These are phyloP conservation scores for Agapornis roseicollis DNA, from an alignment of 2,113 vertebrate species.

Conservation along the genomic window DNA sequence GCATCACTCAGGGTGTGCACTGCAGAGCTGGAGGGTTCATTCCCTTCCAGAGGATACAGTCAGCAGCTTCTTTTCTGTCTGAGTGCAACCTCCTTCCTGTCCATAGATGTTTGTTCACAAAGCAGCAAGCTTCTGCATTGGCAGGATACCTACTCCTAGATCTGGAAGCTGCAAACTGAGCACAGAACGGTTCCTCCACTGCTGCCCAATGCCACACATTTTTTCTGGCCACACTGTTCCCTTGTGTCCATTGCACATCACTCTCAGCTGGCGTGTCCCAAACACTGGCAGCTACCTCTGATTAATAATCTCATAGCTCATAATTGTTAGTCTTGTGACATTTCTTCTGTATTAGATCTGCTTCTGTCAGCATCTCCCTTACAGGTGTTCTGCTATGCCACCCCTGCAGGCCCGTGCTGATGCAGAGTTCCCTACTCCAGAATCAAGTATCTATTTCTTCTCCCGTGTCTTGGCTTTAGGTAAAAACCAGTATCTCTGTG, in stretches of 20 bases:
- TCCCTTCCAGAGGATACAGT: background rate
- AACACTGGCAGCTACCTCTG: background rate
- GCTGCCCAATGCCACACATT: background rate
- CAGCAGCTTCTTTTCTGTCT: background rate
- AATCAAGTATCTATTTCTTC: background rate
- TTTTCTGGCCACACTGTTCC: background rate
- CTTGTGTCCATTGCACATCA: background rate
- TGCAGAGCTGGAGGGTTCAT: background rate
- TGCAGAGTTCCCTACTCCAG: background rate
- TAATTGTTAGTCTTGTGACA: background rate
- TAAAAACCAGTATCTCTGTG: background rate
- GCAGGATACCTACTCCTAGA: background rate
- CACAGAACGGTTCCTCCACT: background rate
- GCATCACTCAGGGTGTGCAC: accelerated
- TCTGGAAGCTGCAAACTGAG: background rate
- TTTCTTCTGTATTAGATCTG: background rate
- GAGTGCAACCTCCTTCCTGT: background rate
- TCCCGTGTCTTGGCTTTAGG: background rate
- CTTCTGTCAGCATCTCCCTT: background rate
- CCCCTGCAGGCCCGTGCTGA: background rate
- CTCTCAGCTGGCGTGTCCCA: background rate
- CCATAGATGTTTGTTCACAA: background rate
- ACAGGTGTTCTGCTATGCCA: background rate
- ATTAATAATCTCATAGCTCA: accelerated
- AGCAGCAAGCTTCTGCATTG: background rate